A percentile compares a stretch with the other conserved stretches of the same genome.
phyloP scores from a whole-genome alignment of 2,888 invertebrate species.

The Platycheirus rosarum region DNA sequence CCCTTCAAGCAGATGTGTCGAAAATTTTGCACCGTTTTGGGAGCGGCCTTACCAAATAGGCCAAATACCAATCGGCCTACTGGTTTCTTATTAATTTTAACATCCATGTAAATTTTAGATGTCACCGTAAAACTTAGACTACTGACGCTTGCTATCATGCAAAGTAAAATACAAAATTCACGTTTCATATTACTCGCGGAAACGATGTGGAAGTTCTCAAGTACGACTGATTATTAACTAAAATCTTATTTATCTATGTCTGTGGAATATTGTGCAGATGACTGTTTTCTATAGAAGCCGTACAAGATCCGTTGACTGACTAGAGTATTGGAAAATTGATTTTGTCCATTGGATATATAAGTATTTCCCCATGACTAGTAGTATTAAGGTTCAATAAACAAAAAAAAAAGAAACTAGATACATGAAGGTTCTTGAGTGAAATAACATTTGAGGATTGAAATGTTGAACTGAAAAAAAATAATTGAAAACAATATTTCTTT shows the following conservation, averaged over 20 bases:
- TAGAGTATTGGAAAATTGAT: constrained; percentile 66
- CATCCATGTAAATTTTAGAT: constrained; percentile 89
- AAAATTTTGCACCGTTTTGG: constrained; percentile 94
- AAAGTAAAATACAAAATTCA: constrained; percentile 28
- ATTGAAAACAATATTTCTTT: too few relatives aligned
- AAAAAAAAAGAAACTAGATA: too few relatives aligned
- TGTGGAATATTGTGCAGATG: background rate
- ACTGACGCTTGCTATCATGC: constrained; percentile 59
- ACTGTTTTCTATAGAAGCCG: constrained; percentile 54
- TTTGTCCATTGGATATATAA: too few relatives aligned
- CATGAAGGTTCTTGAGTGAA: too few relatives aligned
- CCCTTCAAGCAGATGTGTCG: constrained; percentile 90
- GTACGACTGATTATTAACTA: constrained; percentile 35
- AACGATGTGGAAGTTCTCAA: constrained; percentile 30
- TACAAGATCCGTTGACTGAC: constrained; percentile 14
- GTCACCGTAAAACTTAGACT: constrained; percentile 80
- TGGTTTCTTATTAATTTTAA: constrained; percentile 88
- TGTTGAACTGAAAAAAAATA: too few relatives aligned
- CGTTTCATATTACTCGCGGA: constrained; percentile 46
- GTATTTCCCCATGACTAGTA: too few relatives aligned
- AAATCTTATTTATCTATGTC: background rate
- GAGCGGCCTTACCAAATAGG: constrained; percentile 90
- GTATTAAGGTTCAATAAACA: too few relatives aligned
- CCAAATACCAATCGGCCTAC: constrained; percentile 92
- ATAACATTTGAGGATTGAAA: too few relatives aligned